phyloP scores from a whole-genome alignment of 2,113 vertebrate species.

The Atractosteus spatula region DNA sequence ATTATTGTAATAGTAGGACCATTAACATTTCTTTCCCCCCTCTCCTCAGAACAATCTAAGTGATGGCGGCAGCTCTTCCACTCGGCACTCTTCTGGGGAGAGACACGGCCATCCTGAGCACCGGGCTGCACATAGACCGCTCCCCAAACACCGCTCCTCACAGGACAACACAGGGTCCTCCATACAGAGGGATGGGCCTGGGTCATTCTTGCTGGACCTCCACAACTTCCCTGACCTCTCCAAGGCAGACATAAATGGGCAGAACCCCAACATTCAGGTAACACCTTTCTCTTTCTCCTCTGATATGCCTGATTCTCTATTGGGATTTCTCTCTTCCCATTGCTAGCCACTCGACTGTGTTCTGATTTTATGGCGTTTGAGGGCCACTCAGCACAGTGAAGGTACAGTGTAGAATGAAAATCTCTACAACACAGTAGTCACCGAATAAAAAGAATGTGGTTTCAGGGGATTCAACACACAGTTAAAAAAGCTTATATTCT shows the following conservation, averaged over 20 bases:
- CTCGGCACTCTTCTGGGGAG: conserved; percentile 63
- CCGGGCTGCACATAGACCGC: conserved; percentile 62
- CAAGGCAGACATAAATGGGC: conserved; percentile 91
- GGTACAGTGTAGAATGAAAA: no score
- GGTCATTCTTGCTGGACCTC: conserved; percentile 87
- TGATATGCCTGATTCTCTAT: no score
- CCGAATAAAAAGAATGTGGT: conserved; percentile 17
- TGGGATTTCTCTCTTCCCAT: no score
- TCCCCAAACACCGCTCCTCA: conserved; percentile 67
- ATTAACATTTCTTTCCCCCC: conserved; percentile 7
- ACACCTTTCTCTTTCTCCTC: neutral
- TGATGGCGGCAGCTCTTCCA: conserved; percentile 61
- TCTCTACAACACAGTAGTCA: neutral
- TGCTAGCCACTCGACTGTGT: no score
- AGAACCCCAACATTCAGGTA: conserved; percentile 98
- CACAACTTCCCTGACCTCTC: conserved; percentile 96
- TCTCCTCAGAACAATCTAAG: conserved; percentile 67
- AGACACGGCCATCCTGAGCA: conserved; percentile 62
- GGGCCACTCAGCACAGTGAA: no score
- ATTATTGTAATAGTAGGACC: neutral
- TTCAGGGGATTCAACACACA: no score
- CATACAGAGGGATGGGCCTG: conserved; percentile 81
- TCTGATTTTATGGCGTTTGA: no score
- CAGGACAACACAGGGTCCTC: conserved; percentile 63
- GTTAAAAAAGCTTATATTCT: no score